Conservation (phyloP, 1,140 invertebrate genomes). For the Diprion similis region DNA sequence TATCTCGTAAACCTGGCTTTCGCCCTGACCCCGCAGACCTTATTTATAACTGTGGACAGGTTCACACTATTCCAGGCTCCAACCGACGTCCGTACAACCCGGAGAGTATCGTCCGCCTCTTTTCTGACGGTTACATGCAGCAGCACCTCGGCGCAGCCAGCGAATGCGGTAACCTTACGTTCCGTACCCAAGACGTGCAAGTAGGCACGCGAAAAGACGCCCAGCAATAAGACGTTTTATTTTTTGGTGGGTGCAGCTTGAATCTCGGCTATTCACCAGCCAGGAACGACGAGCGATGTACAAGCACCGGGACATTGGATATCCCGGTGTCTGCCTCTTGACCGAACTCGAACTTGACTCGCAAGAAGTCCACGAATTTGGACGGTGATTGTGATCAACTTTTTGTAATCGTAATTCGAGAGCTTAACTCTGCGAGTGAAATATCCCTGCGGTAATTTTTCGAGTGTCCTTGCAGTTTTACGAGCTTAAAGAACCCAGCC, state of each 20-base stretch:
- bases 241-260: neutral
- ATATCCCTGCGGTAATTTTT: constrained; percentile 5
- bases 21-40: constrained; percentile 42
- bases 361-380: no score
- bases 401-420: neutral
- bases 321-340: neutral
- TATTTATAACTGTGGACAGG: constrained; percentile 53
- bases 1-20: constrained; percentile 48
- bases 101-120: neutral
- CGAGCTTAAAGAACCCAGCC: neutral
- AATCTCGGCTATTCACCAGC: neutral
- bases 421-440: neutral
- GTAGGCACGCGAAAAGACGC: neutral
- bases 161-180: neutral
- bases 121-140: neutral
- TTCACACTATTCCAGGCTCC: constrained; percentile 35
- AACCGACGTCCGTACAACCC: neutral
- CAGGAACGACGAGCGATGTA: no score
- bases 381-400: no score
- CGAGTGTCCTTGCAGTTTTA: neutral
- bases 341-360: neutral
- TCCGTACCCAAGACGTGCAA: no score
- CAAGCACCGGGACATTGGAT: neutral
- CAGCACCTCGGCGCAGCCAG: neutral
- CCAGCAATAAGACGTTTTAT: neutral